These are phyloP conservation scores for Callocephalon fimbriatum DNA, from an alignment of 2,113 vertebrate genomes.

Conservation along the genomic window DNA sequence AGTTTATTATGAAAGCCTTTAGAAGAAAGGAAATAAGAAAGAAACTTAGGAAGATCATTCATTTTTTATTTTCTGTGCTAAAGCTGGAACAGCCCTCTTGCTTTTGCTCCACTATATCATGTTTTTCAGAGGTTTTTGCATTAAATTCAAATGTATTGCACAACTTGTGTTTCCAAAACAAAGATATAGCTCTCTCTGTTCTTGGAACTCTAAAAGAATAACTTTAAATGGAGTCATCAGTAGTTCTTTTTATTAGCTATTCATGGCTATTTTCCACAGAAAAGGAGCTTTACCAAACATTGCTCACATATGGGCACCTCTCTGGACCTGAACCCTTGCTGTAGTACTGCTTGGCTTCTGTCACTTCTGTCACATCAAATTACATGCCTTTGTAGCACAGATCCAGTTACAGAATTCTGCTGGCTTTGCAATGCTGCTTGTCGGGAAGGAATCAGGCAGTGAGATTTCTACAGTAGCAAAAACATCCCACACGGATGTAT, in stretches of 20 bases:
- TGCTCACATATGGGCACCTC: too few relatives aligned
- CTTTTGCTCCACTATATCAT: neutral
- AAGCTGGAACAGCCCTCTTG: neutral
- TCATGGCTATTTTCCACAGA: neutral
- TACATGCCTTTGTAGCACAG: neutral
- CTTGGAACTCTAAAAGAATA: neutral
- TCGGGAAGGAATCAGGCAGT: neutral
- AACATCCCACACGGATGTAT: neutral
- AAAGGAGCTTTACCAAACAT: neutral
- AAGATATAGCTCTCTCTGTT: neutral
- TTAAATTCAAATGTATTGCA: neutral
- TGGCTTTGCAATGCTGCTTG: rapidly evolving
- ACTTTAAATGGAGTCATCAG: neutral
- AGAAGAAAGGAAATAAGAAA: neutral
- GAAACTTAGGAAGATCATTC: neutral
- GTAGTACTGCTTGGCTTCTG: neutral
- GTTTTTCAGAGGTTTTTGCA: neutral
- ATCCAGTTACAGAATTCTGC: neutral
- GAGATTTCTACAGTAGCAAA: neutral
- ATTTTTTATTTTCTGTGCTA: neutral
- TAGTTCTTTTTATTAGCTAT: neutral
- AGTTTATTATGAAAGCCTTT: neutral
- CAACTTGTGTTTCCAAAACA: neutral
- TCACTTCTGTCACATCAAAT: neutral
- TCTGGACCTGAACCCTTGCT: neutral